A percentile compares a stretch with the other conserved stretches of the same genome.
phyloP scores from a whole-genome alignment of 2,113 vertebrate genomes.

The Spea multiplicata region DNA sequence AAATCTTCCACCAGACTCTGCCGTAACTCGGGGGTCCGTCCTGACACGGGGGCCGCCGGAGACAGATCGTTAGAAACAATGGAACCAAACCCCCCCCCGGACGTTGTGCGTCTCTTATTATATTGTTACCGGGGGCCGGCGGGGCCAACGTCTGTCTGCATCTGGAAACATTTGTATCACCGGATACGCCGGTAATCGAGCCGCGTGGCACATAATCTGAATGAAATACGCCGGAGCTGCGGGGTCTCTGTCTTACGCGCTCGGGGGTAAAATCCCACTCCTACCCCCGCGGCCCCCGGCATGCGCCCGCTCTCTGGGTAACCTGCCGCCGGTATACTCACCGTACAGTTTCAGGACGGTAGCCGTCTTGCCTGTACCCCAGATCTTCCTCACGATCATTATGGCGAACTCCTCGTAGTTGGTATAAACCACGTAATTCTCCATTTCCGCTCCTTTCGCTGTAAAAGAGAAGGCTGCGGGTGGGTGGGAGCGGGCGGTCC shows the following conservation, averaged over 20 bases:
- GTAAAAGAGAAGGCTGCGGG: neutral
- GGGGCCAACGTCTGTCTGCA: no score
- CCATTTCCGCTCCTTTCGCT: slow-evolving; percentile 72
- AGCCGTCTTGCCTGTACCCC: slow-evolving; percentile 55
- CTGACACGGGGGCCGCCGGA: slow-evolving; percentile 57
- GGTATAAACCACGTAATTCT: slow-evolving; percentile 78
- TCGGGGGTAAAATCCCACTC: no score
- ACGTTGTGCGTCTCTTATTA: no score
- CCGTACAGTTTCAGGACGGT: slow-evolving; percentile 78
- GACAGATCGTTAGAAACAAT: neutral
- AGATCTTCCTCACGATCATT: slow-evolving; percentile 71
- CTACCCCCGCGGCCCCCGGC: no score
- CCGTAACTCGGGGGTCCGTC: slow-evolving; percentile 69
- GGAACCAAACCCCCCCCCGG: no score
- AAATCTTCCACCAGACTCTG: slow-evolving; percentile 73
- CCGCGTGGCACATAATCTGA: neutral
- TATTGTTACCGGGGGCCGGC: no score
- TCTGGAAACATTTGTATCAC: no score
- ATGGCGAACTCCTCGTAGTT: slow-evolving; percentile 87
- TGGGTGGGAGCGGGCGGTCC: no score
- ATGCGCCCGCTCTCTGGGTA: no score
- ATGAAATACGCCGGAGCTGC: neutral
- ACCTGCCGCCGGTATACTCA: slow-evolving; percentile 48
- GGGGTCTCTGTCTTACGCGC: neutral
- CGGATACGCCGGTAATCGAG: neutral